Evolutionary conservation across 2,888 invertebrate species (phyloP), one percentile per base, ranked within the genome.

Genomic region (Helleia helle): DNA sequence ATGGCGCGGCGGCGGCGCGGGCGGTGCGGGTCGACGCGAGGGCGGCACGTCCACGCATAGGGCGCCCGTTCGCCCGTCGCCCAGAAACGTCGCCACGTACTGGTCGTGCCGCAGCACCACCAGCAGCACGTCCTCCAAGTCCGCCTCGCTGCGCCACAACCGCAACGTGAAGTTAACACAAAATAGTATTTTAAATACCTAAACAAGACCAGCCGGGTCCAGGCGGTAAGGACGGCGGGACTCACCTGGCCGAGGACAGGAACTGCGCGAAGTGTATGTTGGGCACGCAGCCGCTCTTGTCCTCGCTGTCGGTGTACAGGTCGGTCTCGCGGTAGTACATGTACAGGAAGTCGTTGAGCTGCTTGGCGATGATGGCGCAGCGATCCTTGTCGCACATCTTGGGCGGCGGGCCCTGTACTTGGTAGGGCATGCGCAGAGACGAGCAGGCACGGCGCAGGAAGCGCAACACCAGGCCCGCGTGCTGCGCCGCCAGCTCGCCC

Each of bases 261-360:
- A 84, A 85, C 61, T 85, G 85, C 37, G 83, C 76, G 55, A 85
- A 85, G 62, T 83, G 67, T 55, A 81, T 81, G 28, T 83, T 83
- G 34, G 76, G 67, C 22, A 84, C 74, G 58, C 80, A 80, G 8
- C 76, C 89, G 37, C 89, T 88, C 47, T 49, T 42, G 56, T 92
- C 92, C 45, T 89, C 89, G 40, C 90, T 87, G 66, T 92, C 92
- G 2, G 90, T 87, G 62, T 90, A 92, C 15, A 92, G 75, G 55
- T 94, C 94, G 0, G 94, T 94, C 72, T 94, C 94, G 40, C 91
- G 86, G 64, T 92, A 93, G 74, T 94, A 95, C 58, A 91, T 85
- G 75, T 93, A 92, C 38, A 95, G 86, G 72, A 94, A 95, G 70
- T 95, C 94, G 62, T 92, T 92, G 38, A 93, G 81, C 55, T 94